Base-by-base conservation (phyloP, 2,797 vertebrate species). In the Hapalemur alaotrensis region DNA sequence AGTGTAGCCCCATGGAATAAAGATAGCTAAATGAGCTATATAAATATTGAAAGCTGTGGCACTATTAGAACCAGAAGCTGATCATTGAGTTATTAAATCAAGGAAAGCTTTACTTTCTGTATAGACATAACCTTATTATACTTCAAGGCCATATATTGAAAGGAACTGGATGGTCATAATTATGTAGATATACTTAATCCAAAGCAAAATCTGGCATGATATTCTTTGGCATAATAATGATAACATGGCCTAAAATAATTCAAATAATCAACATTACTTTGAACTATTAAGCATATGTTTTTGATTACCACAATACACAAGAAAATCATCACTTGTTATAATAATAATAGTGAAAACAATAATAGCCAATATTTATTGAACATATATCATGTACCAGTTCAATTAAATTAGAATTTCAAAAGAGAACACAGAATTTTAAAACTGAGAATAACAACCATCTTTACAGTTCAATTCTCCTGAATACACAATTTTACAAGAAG, bases 401-500 rank as follows among this genome's bases (percentile, higher is more conserved):
- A 94, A 35, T 20, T 46, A 81, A 79, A 91, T 83, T 70, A 38
- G 22, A 65, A 86, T 70, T 92, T 83, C 90, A 46, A 63, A 89
- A 82, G n/a, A 1, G n/a, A 72, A 90, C 30, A 65, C 11, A 86
- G 23, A 52, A 75, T 93, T 89, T 82, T 89, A 95, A 95, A 86
- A 82, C 11, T 82, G 28, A 57, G 20, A 87, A 76, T 72, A 85
- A 46, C 22, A 75, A n/a, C 22, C 22, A 81, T 70, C 0, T 11
- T 89, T 80, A 76, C 1, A 80, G 81, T 72, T 92, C n/a, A 70
- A 28, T 78, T 85, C 22, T 89, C 11, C 32, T n/a, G 38, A 80
- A 59, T 41, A 85, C 25, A 38, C n/a, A 57, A 43, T 65, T 82
- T 57, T 89, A 30, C 32, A 75, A 48, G 25, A 78, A 15, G 35